Evolutionary conservation across 2,113 vertebrate genomes (phyloP).

Genomic region (Raja brachyura): DNA sequence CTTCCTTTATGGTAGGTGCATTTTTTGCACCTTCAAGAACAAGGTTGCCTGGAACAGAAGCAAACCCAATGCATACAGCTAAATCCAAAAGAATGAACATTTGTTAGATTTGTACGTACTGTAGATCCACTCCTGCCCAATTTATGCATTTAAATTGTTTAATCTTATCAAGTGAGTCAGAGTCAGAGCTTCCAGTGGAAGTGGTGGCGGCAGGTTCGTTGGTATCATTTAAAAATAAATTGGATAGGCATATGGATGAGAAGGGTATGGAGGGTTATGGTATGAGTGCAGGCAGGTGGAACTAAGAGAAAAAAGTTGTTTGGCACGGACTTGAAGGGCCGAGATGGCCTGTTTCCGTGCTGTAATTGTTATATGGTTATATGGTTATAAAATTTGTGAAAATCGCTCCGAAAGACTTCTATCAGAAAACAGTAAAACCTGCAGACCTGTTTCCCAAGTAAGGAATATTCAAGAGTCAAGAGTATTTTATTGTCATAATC

Average conservation of each 20-base stretch:
- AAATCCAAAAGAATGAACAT: slow-evolving; percentile 42
- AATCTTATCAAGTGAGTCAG: slow-evolving; percentile 47
- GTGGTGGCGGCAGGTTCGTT: no score
- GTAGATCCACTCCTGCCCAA: slow-evolving; percentile 25
- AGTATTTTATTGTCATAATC: no score
- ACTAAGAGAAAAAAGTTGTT: no score
- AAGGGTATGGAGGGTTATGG: no score
- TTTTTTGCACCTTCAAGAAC: slow-evolving; percentile 50
- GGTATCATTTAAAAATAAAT: no score
- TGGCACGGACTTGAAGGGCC: no score
- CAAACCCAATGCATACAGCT: slow-evolving; percentile 43
- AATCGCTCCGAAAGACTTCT: slow-evolving; percentile 45
- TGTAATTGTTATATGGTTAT: no score
- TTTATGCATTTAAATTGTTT: slow-evolving; percentile 44
- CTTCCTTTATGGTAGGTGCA: not conserved
- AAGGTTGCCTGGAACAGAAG: slow-evolving; percentile 49
- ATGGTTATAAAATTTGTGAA: slow-evolving; percentile 46
- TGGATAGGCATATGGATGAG: no score
- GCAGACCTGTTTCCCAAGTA: not conserved
- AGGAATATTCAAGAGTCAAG: not conserved
- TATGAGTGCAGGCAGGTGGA: no score
- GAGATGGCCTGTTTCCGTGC: no score
- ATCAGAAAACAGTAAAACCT: slow-evolving; percentile 34
- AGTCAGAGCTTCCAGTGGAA: no score
- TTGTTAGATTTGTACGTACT: slow-evolving; percentile 28